Base-by-base conservation (phyloP, 2,113 vertebrate species). In the Heterocephalus glaber region DNA sequence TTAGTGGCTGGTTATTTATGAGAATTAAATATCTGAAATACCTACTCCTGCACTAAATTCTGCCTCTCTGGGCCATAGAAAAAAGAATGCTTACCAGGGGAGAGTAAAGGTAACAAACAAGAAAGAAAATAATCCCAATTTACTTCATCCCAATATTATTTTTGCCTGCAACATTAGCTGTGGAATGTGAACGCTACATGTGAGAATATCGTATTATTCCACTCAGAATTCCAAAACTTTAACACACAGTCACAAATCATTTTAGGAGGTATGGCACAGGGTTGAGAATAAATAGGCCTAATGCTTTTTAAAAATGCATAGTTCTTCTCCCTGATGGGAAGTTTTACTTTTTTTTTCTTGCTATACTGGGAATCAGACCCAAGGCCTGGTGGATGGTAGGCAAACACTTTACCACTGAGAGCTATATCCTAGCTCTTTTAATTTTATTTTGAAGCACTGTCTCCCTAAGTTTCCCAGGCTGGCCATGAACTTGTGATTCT, bases 1-100 rank as follows among this genome's bases (percentile, higher is more conserved):
- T 90, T 52, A 82, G 82, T 7, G 30, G 54, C 38, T 90, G 47
- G 52, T 97, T 95, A 96, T 94, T 92, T 90, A 85, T 85, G 84
- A 96, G 86, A 94, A 44, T 17, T 11, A 63, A 95, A 86, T 19
- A 94, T 87, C 76, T 88, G 56, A 70, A 47, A 86, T 95, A 80
- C 80, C 95, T 95, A 76, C 17, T 92, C 22, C 35, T 86, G 77
- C 91, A 61, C 58, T 79, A 61, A 97, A 66, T 85, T 92, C 88
- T 92, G 41, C 77, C 56, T 68, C 35, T 82, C 22, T 65, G 63
- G 81, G 33, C 92, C 94, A 92, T 10, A 95, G 52, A n/a, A 44
- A 72, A 58, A 58, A 38, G 38, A 49, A 17, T 49, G n/a, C 63
- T 80, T 88, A 28, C 79, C 66, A 84, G 35, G 52, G 47, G 61